Percentiles rank a stretch among this genome's conserved stretches.
Conservation (phyloP, 2,888 invertebrate genomes). For the Melieria crassipennis region DNA sequence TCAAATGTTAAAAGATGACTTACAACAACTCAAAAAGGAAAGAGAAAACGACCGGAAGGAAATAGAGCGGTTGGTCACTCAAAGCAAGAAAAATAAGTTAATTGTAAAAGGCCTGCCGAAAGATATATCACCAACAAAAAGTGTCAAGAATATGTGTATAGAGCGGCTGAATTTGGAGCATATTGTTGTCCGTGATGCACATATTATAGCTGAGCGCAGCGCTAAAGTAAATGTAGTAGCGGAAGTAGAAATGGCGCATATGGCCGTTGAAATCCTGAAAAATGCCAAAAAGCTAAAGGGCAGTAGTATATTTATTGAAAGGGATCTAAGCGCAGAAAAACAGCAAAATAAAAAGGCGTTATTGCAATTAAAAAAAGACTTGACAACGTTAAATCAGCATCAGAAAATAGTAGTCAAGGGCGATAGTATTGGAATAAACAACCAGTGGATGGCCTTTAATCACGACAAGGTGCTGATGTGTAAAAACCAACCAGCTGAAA, state of each 20-base stretch:
- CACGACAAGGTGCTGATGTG: neutral
- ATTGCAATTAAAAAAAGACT: slow-evolving; percentile 2
- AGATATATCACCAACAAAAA: neutral
- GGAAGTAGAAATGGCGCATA: too few species aligned
- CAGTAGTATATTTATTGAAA: neutral
- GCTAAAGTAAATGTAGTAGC: neutral
- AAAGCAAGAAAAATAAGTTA: neutral
- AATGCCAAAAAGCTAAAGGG: neutral
- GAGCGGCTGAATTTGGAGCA: neutral
- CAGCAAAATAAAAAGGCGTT: slow-evolving; percentile 1
- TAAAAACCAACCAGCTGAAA: neutral
- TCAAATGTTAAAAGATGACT: slow-evolving; percentile 6
- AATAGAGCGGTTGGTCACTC: neutral
- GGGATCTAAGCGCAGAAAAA: neutral
- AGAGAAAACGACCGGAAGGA: slow-evolving; percentile 7
- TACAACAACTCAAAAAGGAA: neutral
- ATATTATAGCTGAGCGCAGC: neutral
- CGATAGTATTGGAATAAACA: neutral
- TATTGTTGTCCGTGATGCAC: too few species aligned
- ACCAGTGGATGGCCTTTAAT: slow-evolving; percentile 5
- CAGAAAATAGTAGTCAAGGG: neutral
- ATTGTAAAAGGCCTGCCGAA: slow-evolving; percentile 1
- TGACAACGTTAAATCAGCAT: neutral
- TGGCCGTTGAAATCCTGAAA: neutral
- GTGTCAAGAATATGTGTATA: neutral